Evolutionary conservation across 2,113 vertebrate species (phyloP).

Genomic region (Coptodon bakossiorum): DNA sequence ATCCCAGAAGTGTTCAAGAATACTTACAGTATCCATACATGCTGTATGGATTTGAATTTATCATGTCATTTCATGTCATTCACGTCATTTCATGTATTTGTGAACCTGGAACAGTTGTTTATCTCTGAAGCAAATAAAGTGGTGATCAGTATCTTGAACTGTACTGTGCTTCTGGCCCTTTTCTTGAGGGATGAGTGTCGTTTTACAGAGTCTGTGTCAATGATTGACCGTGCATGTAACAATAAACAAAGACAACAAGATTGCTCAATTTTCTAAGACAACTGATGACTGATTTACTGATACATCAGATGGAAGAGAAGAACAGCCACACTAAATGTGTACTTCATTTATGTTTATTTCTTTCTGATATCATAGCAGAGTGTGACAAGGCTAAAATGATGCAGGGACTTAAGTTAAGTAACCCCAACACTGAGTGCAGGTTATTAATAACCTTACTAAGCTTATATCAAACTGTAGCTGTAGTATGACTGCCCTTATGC

Average conservation of each 20-base stretch:
- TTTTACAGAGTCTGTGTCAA: too few relatives aligned
- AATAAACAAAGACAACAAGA: not conserved
- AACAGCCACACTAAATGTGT: not conserved
- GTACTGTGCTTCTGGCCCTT: too few relatives aligned
- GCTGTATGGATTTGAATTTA: too few relatives aligned
- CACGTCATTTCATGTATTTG: too few relatives aligned
- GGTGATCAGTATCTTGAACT: too few relatives aligned
- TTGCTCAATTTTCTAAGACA: not conserved
- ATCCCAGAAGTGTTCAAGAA: too few relatives aligned
- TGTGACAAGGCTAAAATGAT: not conserved
- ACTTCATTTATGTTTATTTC: not conserved
- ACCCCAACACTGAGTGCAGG: not conserved
- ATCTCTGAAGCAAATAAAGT: too few relatives aligned
- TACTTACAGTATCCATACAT: too few relatives aligned
- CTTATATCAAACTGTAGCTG: not conserved
- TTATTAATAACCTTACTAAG: not conserved
- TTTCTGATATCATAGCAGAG: not conserved
- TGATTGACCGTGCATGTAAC: not conserved
- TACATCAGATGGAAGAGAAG: not conserved
- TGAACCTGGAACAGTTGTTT: too few relatives aligned
- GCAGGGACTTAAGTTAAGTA: not conserved
- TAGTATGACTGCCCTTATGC: not conserved
- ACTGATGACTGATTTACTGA: rapidly evolving
- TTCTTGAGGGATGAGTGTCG: too few relatives aligned
- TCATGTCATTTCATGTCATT: too few relatives aligned